A percentile compares a stretch with the other conserved stretches of the same genome.
Conservation (phyloP, 2,113 vertebrate species). For the Tiliqua scincoides region DNA sequence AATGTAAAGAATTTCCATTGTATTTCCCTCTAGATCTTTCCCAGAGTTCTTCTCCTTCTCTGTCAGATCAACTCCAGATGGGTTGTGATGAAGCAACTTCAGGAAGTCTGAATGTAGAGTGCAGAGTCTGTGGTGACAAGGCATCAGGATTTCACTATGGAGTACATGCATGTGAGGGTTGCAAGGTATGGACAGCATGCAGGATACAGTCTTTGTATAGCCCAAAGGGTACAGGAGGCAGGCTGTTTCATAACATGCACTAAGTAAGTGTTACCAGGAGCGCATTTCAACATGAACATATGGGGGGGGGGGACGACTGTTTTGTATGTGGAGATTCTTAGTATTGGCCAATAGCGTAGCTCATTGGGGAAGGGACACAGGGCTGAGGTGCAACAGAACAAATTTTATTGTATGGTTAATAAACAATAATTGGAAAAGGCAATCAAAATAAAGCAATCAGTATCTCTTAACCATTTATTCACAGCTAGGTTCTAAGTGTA, state of each 20-base stretch:
- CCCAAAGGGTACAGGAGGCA: neutral
- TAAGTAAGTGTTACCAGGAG: neutral
- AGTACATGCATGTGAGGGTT: conserved; percentile 96
- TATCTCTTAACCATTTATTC: too few relatives aligned
- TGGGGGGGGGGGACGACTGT: too few relatives aligned
- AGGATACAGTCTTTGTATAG: neutral
- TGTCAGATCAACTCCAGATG: conserved; percentile 90
- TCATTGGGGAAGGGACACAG: too few relatives aligned
- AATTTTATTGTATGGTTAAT: too few relatives aligned
- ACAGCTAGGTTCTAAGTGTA: too few relatives aligned
- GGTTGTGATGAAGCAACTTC: conserved; percentile 81
- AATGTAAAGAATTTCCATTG: fast-evolving
- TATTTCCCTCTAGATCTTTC: conserved; percentile 80
- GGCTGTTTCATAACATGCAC: neutral
- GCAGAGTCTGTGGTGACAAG: conserved; percentile 94
- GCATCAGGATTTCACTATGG: conserved; percentile 98
- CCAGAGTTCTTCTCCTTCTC: conserved; percentile 85
- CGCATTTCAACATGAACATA: too few relatives aligned
- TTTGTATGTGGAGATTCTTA: too few relatives aligned
- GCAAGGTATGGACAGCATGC: conserved; percentile 83
- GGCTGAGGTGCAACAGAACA: too few relatives aligned
- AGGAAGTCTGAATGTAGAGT: conserved; percentile 89
- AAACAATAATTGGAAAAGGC: too few relatives aligned
- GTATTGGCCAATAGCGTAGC: too few relatives aligned
- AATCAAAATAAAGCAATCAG: too few relatives aligned